Evolutionary conservation across 2,888 invertebrate species (phyloP), one percentile per base, ranked within the genome.

Genomic region (Agonopterix alstromeriana): DNA sequence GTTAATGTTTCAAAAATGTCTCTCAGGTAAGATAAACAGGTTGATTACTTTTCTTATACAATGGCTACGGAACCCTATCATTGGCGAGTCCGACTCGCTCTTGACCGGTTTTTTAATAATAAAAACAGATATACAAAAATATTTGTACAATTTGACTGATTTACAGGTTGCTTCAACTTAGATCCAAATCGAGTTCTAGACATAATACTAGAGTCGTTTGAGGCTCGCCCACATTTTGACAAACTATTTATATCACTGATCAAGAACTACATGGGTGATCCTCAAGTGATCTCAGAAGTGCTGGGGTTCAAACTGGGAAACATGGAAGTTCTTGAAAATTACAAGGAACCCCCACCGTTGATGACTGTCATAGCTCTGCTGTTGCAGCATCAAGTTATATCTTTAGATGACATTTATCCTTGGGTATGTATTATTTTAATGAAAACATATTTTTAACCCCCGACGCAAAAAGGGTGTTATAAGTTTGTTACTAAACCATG

Each of bases 111-210:
- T n/a, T n/a, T n/a, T n/a, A n/a, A n/a, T n/a, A n/a, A 3, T 17
- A 3, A 17, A 4, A 2, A 17, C 2, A 3, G 2, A 4, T 4
- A 1, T 17, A 17, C 17, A 17, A 2, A 17, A 17, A 17, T 17
- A 17, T 3, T 40, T 2, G 2, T 17, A 17, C 17, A 2, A 17
- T 17, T 4, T 17, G 27, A 27, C 27, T 27, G 27, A 38, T 8
- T 45, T 42, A 44, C 77, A 97, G 98, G 99, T 69, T 98, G 98
- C 80, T 99, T 99, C 78, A 99, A 99, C 88, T 91, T 99, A 75
- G 99, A 99, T 85, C 99, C 99, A 3, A 99, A 99, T 81, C 91
- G 99, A 70, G 98, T 98, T 10, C 87, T 99, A 57, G 99, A 99
- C 75, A 94, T 99, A 54, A 95, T 99, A 61, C 88, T 99, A 63